Evolutionary conservation across 2,797 vertebrate species (phyloP).

Genomic region (Heterohyrax brucei): DNA sequence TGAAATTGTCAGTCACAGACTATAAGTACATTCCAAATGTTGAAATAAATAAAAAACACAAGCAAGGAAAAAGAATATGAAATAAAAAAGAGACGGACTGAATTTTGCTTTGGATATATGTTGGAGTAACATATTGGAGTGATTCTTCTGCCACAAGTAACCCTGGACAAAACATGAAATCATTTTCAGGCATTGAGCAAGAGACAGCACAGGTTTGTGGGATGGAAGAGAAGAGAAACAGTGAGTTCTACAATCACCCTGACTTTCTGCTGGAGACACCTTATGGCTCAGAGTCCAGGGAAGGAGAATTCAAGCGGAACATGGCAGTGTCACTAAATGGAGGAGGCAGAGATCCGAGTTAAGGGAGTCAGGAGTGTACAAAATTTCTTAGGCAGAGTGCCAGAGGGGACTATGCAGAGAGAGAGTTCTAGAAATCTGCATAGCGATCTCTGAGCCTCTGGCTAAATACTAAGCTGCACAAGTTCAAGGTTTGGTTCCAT

Average conservation of each 20-base stretch:
- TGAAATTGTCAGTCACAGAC: not conserved
- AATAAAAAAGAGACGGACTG: not conserved
- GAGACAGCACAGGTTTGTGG: not conserved
- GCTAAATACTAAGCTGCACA: too few relatives aligned
- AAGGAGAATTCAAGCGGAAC: not conserved
- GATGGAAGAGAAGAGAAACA: not conserved
- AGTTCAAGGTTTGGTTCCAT: not conserved
- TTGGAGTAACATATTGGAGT: not conserved
- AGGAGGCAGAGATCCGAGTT: not conserved
- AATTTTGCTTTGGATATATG: not conserved
- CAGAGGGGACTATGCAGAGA: too few relatives aligned
- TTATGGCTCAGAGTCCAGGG: not conserved
- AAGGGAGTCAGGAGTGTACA: not conserved
- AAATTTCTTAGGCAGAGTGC: not conserved
- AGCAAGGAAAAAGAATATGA: not conserved
- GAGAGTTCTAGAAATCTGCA: too few relatives aligned
- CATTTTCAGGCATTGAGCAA: not conserved
- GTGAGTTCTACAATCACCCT: not conserved
- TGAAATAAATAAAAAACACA: slow-evolving; percentile 20
- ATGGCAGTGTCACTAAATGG: not conserved
- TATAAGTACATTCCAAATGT: not conserved
- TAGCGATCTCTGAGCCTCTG: not conserved
- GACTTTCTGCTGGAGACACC: not conserved
- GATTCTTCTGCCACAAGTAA: not conserved
- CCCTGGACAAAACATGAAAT: not conserved